Evolutionary conservation across 2,113 vertebrate genomes (phyloP), one percentile per base, ranked within the genome.

Genomic region (Rissa tridactyla): DNA sequence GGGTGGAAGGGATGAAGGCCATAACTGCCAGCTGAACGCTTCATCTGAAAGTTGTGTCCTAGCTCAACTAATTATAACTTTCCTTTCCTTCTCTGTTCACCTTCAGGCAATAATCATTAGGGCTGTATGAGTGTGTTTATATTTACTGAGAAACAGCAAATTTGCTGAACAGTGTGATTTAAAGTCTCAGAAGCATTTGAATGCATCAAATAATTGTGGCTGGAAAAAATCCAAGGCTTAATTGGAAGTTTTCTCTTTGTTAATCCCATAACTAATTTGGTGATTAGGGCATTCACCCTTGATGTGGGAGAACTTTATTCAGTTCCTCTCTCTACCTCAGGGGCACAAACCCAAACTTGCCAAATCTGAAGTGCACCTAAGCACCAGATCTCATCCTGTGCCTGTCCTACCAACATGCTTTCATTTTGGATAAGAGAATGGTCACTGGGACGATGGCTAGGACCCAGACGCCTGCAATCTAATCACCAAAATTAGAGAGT

Each of bases 251-350:
- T 96, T 93, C 81, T 95, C 44, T 96, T 91, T 95, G 93, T 87
- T 96, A 97, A 95, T 95, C 94, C 92, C 71, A 54, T 77, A 96
- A 94, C 87, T 96, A 94, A 96, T 96, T 96, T 96, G 78, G 65
- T 80, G 90, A 91, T 95, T 72, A 76, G 87, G 66, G 84, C 75
- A 72, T 91, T 96, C 90, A 94, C 87, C 78, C 66, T 85, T 65
- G 62, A 42, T 93, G 46, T 61, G 49, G 54, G 75, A 71, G 27
- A 65, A 51, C 13, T 82, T 65, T 68, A 44, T 79, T 82, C 36
- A 15, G 12, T 64, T 89, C 34, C 40, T 71, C 7, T 84, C 38
- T 82, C 61, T 79, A 3, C 61, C 81, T 82, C 69, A 87, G 65
- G 65, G 73, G 57, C 78, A 82, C 52, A 85, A 91, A 65, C 40